Conservation (phyloP, 2,113 vertebrate genomes). For the Formicarius rufipectus region DNA sequence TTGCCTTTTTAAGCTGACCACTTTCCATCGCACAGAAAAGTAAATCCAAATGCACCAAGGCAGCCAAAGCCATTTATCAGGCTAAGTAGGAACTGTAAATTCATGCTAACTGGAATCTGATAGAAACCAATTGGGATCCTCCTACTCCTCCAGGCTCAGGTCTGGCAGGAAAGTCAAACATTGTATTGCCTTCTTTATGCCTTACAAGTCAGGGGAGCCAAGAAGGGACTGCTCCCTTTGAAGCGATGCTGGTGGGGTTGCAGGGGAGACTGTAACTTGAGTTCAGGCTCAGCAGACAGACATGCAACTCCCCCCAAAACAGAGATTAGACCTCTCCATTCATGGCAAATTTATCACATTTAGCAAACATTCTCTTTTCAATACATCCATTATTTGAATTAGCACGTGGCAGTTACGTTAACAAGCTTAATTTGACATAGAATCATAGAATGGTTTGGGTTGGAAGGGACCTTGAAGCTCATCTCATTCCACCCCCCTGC, state of each 20-base stretch:
- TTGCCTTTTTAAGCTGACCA: conserved; percentile 15
- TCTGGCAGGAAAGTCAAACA: conserved; percentile 34
- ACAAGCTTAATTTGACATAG: conserved; percentile 66
- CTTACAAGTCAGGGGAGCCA: background rate
- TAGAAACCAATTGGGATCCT: conserved; percentile 58
- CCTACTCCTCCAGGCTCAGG: conserved; percentile 33
- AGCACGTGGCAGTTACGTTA: conserved; percentile 57
- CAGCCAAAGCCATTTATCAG: conserved; percentile 54
- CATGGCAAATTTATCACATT: conserved; percentile 23
- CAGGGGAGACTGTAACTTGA: background rate
- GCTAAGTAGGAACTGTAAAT: conserved; percentile 54
- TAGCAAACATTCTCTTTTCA: conserved; percentile 58
- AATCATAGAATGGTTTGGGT: background rate
- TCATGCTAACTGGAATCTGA: conserved; percentile 54
- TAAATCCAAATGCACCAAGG: background rate
- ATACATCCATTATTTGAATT: conserved; percentile 56
- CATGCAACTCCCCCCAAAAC: background rate
- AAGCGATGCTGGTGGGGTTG: background rate
- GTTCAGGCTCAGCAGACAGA: background rate
- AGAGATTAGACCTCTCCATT: background rate
- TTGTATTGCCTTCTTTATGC: conserved; percentile 44
- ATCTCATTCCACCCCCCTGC: accelerated
- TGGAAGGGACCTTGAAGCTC: background rate
- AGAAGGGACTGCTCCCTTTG: background rate
- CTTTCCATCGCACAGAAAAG: background rate